Base-by-base conservation (phyloP, 2,888 invertebrate species). In the Phaonia tiefii region DNA sequence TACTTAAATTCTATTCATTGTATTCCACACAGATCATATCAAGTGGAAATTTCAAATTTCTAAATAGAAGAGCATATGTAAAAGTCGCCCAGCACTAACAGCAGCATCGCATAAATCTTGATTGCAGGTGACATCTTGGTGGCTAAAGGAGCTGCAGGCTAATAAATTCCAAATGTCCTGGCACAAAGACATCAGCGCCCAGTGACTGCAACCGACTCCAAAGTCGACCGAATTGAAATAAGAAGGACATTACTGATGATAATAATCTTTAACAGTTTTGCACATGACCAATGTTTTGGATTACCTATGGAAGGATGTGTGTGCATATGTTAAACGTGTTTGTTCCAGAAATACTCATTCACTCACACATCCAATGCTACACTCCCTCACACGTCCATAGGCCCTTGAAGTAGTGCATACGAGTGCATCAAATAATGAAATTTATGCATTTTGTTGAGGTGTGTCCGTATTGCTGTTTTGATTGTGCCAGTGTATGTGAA, bases 201-300 rank as follows among this genome's bases (percentile, higher is more conserved):
- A 56, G 26, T n/a, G 26, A 31, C 42, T 25, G 3, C 44, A 66
- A 31, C 11, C 26, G 4, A 66, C 10, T 39, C 66, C 22, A 37
- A 11, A 22, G 42, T 31, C 20, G 42, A 22, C 80, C 26, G 4
- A 15, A 26, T 39, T 69, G n/a, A 44, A 56, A 39, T 51, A 44
- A 60, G 22, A 58, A 54, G 70, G 58, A 73, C 74, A 79, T 78
- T 79, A 65, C 84, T 76, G 80, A 54, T 84, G 88, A 88, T 88
- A 88, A 87, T 84, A 83, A 88, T 88, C 88, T 86, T 83, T 85
- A 87, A 87, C 86, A 86, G 86, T 88, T 89, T 88, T 84, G 87
- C 87, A 89, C 87, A 89, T 88, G 86, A 84, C 86, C 85, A 77
- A 77, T 85, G 85, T 84, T 84, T 80, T 83, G 84, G 85, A 85